Evolutionary conservation across 2,113 vertebrate genomes (phyloP).

Genomic region (Panthera tigris): DNA sequence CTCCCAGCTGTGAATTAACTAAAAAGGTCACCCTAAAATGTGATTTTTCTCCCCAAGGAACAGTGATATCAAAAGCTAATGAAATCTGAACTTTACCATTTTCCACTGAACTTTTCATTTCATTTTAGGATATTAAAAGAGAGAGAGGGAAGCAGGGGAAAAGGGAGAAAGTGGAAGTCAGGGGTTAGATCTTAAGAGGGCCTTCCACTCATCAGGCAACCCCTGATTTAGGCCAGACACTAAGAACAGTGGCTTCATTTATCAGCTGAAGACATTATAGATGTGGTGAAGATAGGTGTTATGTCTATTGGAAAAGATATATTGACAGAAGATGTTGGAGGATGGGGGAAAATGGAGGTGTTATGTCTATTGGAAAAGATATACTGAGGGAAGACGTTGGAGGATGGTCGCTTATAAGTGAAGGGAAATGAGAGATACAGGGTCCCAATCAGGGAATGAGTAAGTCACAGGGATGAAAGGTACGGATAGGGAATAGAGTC

Average conservation of each 20-base stretch:
- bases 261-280: neutral
- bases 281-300: neutral
- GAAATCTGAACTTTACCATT: constrained; percentile 78
- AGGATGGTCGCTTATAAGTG: neutral
- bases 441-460: too few species aligned
- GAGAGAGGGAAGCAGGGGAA: neutral
- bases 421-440: neutral
- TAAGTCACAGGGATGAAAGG: neutral
- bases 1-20: constrained; percentile 71
- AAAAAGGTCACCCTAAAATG: constrained; percentile 83
- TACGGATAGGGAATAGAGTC: neutral
- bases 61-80: constrained; percentile 77
- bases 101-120: constrained; percentile 60
- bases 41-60: constrained; percentile 65
- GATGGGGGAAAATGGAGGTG: neutral
- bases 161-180: neutral
- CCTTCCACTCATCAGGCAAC: neutral
- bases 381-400: neutral
- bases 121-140: constrained; percentile 53
- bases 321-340: neutral
- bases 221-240: neutral
- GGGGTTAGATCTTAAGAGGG: neutral
- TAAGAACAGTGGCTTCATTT: neutral
- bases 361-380: neutral
- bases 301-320: neutral